These are phyloP conservation scores for Agrotis puta DNA, from an alignment of 2,888 invertebrate genomes.

Conservation along the genomic window DNA sequence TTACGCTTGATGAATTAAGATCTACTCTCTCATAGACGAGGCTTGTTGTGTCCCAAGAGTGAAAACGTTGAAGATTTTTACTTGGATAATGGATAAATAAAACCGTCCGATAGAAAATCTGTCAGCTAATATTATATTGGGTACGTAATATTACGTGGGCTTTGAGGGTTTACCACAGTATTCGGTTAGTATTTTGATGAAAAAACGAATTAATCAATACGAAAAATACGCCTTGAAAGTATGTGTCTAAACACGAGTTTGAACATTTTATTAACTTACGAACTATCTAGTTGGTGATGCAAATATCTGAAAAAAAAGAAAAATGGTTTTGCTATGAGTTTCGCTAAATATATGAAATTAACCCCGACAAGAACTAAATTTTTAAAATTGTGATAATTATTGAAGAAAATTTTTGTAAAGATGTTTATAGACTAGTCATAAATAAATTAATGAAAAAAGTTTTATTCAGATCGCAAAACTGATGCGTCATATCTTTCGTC, in stretches of 20 bases:
- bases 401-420: constrained; percentile 1
- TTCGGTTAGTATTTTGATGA: constrained; percentile 13
- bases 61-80: no score
- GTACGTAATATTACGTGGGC: neutral
- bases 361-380: no score
- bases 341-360: no score
- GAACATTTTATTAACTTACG: neutral
- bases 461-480: constrained; percentile 1
- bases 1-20: neutral
- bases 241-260: neutral
- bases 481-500: constrained; percentile 6
- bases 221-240: neutral
- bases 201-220: constrained; percentile 2
- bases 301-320: neutral
- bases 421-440: no score
- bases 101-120: neutral
- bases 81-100: neutral
- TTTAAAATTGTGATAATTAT: neutral
- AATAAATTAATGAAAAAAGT: no score
- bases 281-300: neutral
- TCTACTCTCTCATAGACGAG: neutral
- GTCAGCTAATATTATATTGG: constrained; percentile 1
- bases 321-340: neutral
- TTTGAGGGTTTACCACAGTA: constrained; percentile 5
- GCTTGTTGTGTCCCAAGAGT: neutral